Percentiles rank a stretch among this genome's conserved stretches.
phyloP scores from a whole-genome alignment of 2,888 invertebrate genomes.

The Enoplolaimus lenunculus region DNA sequence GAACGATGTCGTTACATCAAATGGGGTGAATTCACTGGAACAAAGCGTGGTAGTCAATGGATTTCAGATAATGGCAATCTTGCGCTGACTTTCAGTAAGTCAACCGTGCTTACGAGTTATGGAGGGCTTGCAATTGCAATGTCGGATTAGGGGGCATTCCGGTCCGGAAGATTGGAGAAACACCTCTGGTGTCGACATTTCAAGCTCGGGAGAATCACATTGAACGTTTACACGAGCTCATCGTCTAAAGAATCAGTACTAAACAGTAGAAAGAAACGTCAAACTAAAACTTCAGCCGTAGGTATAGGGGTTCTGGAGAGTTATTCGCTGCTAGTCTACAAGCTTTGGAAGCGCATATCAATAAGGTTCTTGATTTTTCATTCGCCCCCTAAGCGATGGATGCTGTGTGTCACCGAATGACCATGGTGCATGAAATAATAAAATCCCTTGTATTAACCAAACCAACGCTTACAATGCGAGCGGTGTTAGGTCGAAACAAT shows the following conservation, averaged over 20 bases:
- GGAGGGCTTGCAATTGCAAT: neutral
- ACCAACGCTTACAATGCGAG: slow-evolving; percentile 4
- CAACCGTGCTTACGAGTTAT: neutral
- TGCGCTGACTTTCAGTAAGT: neutral
- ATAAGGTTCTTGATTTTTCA: neutral
- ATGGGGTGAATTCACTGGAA: neutral
- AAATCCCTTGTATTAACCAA: neutral
- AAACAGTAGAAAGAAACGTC: neutral
- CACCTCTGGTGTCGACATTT: too few relatives aligned
- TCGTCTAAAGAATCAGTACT: neutral
- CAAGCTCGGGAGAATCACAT: neutral
- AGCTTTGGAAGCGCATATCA: neutral
- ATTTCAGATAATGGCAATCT: neutral
- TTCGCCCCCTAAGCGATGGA: neutral
- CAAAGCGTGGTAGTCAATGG: neutral
- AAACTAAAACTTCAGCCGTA: neutral
- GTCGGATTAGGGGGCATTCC: neutral
- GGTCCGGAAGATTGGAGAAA: neutral
- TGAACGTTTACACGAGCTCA: neutral
- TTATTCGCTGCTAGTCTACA: neutral
- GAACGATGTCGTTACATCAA: neutral
- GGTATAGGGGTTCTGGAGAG: neutral
- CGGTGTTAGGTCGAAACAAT: neutral
- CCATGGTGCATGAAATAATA: neutral
- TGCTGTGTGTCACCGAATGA: neutral